These are phyloP conservation scores for Palythoa heliodiscus DNA, from an alignment of 92 coral and sea anemone species.

Conservation along the genomic window DNA sequence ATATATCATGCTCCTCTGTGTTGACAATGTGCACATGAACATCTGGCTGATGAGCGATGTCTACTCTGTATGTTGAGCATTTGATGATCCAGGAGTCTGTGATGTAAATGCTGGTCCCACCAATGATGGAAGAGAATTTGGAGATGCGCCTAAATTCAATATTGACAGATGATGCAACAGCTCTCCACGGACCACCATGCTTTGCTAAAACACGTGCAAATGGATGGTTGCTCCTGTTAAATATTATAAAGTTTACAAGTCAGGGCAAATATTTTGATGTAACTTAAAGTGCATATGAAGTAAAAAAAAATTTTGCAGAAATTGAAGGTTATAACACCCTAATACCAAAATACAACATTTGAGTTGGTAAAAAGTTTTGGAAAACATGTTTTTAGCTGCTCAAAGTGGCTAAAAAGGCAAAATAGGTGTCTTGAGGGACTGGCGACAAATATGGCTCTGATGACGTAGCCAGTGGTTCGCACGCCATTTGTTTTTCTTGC, in stretches of 20 bases:
- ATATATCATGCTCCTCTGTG: constrained; percentile 89
- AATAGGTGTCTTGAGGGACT: too few species aligned
- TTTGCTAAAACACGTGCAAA: constrained; percentile 73
- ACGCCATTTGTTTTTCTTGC: too few species aligned
- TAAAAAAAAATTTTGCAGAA: too few species aligned
- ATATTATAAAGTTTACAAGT: background rate
- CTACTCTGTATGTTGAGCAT: constrained; percentile 82
- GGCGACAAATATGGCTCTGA: too few species aligned
- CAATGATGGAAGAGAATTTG: constrained; percentile 90
- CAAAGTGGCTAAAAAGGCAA: too few species aligned
- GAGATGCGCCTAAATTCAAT: constrained; percentile 91
- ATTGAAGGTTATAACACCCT: too few species aligned
- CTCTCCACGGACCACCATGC: constrained; percentile 98
- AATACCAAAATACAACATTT: too few species aligned
- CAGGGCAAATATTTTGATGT: background rate
- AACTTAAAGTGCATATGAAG: too few species aligned
- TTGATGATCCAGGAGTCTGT: constrained; percentile 97
- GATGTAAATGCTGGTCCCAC: constrained; percentile 93
- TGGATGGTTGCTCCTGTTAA: constrained; percentile 84
- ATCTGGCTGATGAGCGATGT: constrained; percentile 97
- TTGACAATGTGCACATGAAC: constrained; percentile 86
- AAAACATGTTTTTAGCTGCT: too few species aligned
- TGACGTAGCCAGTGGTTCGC: too few species aligned
- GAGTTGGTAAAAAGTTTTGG: too few species aligned
- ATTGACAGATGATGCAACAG: constrained; percentile 90